These are phyloP conservation scores for Boulengeromyrus knoepffleri DNA, from an alignment of 2,113 vertebrate genomes.

Conservation along the genomic window DNA sequence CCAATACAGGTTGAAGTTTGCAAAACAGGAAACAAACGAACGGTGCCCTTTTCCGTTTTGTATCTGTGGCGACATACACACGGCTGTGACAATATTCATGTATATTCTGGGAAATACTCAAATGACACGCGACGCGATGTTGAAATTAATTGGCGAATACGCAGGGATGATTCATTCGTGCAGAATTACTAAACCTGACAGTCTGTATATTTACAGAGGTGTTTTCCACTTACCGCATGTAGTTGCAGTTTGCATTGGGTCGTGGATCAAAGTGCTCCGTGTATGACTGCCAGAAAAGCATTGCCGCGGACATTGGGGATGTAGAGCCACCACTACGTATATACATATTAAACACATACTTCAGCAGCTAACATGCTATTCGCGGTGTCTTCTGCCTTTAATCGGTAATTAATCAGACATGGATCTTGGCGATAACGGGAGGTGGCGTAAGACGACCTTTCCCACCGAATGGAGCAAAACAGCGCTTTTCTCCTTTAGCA, in stretches of 20 bases:
- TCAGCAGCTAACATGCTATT: neutral
- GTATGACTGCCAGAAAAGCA: conserved; percentile 70
- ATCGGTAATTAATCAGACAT: neutral
- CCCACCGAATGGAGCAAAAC: neutral
- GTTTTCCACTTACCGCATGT: conserved; percentile 51
- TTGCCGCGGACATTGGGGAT: conserved; percentile 32
- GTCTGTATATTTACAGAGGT: neutral
- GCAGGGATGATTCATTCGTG: neutral
- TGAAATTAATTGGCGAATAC: neutral
- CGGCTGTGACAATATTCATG: too few species aligned
- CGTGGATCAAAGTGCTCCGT: conserved; percentile 57
- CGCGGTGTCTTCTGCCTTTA: neutral
- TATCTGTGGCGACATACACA: neutral
- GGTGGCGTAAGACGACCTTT: neutral
- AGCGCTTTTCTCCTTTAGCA: neutral
- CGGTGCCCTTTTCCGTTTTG: neutral
- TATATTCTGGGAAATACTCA: neutral
- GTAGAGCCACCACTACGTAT: neutral
- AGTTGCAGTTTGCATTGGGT: conserved; percentile 39
- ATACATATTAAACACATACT: neutral
- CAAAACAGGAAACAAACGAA: neutral
- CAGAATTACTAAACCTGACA: neutral
- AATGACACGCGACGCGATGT: neutral
- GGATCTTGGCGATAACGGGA: neutral
- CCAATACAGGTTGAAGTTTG: neutral